Evolutionary conservation across 2,797 vertebrate genomes (phyloP).

Genomic region (Syncerus caffer): DNA sequence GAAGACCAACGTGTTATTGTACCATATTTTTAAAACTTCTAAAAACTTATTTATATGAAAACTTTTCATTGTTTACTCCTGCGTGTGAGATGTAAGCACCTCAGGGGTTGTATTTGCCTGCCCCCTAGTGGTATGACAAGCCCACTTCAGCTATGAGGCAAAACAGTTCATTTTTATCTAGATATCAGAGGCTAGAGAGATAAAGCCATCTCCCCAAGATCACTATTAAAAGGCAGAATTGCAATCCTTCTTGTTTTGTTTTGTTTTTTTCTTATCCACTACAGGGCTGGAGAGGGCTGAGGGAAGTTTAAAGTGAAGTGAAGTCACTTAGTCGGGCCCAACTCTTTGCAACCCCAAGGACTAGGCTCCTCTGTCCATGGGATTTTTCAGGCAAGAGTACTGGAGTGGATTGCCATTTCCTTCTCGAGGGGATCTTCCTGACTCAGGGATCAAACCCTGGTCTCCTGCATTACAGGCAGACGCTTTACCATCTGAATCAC

Average conservation of each 20-base stretch:
- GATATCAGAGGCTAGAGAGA: not conserved
- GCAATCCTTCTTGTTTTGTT: not conserved
- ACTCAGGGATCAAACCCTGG: not conserved
- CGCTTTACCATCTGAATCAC: not conserved
- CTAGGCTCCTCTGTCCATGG: not conserved
- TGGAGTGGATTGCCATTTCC: not conserved
- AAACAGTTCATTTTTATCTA: not conserved
- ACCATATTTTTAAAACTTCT: not conserved
- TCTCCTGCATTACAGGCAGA: not conserved
- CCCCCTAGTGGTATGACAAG: constrained; percentile 43
- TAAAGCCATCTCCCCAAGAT: not conserved
- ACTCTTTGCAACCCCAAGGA: not conserved
- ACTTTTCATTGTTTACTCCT: not conserved
- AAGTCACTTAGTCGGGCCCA: not conserved
- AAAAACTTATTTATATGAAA: not conserved
- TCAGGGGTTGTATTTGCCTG: constrained; percentile 49
- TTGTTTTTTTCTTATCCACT: not conserved
- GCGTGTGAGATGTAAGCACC: accelerated
- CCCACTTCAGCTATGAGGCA: not conserved
- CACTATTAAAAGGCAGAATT: not conserved
- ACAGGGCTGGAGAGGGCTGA: not conserved
- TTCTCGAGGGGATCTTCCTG: not conserved
- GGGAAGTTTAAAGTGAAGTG: not conserved
- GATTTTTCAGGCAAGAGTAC: not conserved
- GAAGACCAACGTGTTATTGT: not conserved